Evolutionary conservation across 2,113 vertebrate species (phyloP).

Genomic region (Passer montanus): DNA sequence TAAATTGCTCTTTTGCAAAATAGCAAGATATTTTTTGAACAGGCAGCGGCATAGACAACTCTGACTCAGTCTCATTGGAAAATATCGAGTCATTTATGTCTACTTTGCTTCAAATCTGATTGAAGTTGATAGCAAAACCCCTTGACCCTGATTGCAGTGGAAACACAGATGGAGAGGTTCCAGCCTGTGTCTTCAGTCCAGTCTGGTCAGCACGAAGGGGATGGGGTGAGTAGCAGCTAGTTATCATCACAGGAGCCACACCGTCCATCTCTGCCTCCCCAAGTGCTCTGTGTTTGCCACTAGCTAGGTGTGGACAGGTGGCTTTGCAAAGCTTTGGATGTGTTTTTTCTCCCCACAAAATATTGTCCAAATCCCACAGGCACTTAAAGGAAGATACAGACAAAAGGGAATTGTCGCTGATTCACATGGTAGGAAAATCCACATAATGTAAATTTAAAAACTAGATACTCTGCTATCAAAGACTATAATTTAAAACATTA

Average conservation of each 20-base stretch:
- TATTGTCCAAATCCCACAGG: neutral
- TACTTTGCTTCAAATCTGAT: neutral
- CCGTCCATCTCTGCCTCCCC: neutral
- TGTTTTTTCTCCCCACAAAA: neutral
- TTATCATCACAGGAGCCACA: neutral
- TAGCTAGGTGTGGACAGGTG: neutral
- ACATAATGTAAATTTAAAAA: conserved; percentile 49
- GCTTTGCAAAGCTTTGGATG: neutral
- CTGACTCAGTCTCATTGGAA: neutral
- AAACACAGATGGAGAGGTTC: neutral
- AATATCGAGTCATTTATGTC: neutral
- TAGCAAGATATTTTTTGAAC: neutral
- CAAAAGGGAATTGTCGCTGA: neutral
- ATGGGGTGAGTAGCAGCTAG: neutral
- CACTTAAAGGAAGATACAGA: neutral
- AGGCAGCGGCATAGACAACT: neutral
- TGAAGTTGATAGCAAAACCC: neutral
- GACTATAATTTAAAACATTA: conserved; percentile 36
- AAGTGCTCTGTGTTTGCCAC: neutral
- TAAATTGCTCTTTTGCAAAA: conserved; percentile 11
- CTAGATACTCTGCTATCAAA: conserved; percentile 28
- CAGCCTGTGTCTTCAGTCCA: neutral
- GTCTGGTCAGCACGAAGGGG: neutral
- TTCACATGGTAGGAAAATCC: conserved; percentile 21
- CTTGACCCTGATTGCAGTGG: neutral